Percentiles rank a stretch among this genome's conserved stretches.
Evolutionary conservation across 2,797 vertebrate species (phyloP).

Genomic region (Pipistrellus nathusii): DNA sequence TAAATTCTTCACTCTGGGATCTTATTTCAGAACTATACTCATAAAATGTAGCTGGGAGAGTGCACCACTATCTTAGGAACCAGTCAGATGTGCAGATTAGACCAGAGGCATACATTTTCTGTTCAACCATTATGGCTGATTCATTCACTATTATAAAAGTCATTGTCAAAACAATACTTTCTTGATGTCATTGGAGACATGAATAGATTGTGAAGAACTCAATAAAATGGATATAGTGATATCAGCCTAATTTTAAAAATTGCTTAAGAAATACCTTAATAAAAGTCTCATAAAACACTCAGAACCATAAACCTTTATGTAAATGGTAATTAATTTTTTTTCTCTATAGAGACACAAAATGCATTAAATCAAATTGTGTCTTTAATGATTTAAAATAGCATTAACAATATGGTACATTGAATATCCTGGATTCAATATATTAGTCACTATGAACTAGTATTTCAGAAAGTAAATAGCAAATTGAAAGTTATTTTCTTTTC

Average conservation of each 20-base stretch:
- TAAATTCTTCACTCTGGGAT: background rate
- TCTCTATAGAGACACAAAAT: background rate
- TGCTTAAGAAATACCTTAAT: background rate
- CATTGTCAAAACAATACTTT: background rate
- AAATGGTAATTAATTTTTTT: background rate
- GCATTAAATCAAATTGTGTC: background rate
- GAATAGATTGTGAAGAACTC: background rate
- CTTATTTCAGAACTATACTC: background rate
- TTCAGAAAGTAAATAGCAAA: background rate
- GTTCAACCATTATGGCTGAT: background rate
- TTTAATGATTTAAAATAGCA: background rate
- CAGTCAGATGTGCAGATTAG: background rate
- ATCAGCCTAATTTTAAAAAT: background rate
- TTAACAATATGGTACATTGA: background rate
- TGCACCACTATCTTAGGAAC: background rate
- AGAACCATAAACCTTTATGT: background rate
- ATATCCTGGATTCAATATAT: background rate
- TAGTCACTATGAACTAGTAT: background rate
- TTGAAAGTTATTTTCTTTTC: background rate
- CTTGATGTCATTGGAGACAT: background rate
- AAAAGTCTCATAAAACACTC: background rate
- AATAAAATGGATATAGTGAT: background rate
- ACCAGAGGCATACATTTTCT: background rate
- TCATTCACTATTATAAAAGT: background rate
- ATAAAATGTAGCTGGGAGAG: background rate